phyloP scores from a whole-genome alignment of 2,113 vertebrate species.

The Nibea albiflora region DNA sequence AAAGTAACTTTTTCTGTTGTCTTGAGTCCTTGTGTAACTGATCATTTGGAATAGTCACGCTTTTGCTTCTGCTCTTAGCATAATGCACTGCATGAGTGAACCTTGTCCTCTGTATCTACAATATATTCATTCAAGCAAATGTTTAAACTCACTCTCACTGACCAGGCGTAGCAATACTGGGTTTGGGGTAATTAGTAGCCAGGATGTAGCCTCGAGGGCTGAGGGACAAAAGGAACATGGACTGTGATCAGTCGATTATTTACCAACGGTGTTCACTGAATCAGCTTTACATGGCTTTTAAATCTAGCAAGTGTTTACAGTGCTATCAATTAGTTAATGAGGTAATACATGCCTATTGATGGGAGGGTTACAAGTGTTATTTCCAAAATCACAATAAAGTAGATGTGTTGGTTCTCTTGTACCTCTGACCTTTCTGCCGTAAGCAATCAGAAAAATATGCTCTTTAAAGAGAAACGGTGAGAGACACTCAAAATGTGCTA shows the following conservation, averaged over 20 bases:
- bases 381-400: neutral
- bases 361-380: neutral
- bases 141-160: conserved; percentile 46
- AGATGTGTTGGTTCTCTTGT: neutral
- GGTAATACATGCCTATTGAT: neutral
- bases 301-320: neutral
- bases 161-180: neutral
- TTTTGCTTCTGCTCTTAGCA: neutral
- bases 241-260: conserved; percentile 58
- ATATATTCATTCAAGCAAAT: conserved; percentile 51
- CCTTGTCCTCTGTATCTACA: conserved; percentile 22
- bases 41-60: neutral
- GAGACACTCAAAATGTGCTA: neutral
- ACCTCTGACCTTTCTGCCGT: neutral
- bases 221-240: neutral
- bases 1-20: conserved; percentile 1
- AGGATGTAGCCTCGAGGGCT: neutral
- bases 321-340: neutral
- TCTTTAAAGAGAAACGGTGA: neutral
- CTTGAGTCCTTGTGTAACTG: neutral
- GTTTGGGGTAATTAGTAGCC: conserved; percentile 52
- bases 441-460: neutral
- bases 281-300: conserved; percentile 2
- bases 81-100: neutral
- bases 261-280: conserved; percentile 23